Percentiles rank a stretch among this genome's conserved stretches.
phyloP scores from a whole-genome alignment of 1,140 invertebrate genomes.

The Trachymyrmex septentrionalis region DNA sequence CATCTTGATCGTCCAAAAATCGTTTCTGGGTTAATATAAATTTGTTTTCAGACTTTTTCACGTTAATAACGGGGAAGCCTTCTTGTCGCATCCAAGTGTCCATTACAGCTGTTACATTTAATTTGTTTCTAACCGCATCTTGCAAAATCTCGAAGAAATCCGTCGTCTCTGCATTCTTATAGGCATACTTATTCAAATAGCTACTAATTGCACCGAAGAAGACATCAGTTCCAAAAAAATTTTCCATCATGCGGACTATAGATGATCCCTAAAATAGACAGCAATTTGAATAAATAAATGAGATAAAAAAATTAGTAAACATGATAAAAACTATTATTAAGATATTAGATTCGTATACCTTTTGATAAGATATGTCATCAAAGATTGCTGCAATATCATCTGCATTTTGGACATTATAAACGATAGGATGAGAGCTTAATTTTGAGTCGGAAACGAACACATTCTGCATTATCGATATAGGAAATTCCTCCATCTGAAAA shows the following conservation, averaged over 20 bases:
- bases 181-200: constrained; percentile 91
- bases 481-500: constrained; percentile 90
- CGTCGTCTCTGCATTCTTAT: constrained; percentile 92
- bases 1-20: constrained; percentile 90
- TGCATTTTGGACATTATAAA: constrained; percentile 91
- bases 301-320: background rate
- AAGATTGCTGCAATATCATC: constrained; percentile 97
- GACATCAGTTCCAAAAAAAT: constrained; percentile 91
- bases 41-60: constrained; percentile 85
- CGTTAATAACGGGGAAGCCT: constrained; percentile 94
- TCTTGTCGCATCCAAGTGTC: constrained; percentile 97
- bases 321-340: background rate
- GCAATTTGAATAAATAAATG: background rate
- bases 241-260: constrained; percentile 96
- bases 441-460: constrained; percentile 93
- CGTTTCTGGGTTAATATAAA: constrained; percentile 91
- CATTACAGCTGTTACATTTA: constrained; percentile 92
- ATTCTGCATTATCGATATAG: constrained; percentile 90
- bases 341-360: constrained; percentile 87
- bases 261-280: constrained; percentile 91
- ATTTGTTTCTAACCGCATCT: constrained; percentile 80
- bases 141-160: constrained; percentile 92
- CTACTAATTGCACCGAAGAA: constrained; percentile 91
- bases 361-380: constrained; percentile 96
- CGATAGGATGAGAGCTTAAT: constrained; percentile 95